Evolutionary conservation across 2,888 invertebrate species (phyloP).

Genomic region (Heliconius hortense): DNA sequence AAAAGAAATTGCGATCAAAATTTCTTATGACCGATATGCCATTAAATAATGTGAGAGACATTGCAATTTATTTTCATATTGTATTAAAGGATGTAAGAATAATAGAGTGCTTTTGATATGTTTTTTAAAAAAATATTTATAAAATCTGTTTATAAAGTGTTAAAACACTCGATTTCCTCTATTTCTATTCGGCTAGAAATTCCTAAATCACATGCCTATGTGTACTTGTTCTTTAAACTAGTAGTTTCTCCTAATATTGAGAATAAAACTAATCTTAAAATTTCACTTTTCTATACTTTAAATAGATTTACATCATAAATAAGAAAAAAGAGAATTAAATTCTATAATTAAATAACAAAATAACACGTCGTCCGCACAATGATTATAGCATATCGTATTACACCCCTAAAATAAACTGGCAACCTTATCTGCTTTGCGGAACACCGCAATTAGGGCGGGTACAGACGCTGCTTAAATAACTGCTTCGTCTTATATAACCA

Average conservation of each 20-base stretch:
- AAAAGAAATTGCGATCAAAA: conserved; percentile 15
- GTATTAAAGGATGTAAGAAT: neutral
- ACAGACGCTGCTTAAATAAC: conserved; percentile 26
- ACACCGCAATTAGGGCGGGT: conserved; percentile 31
- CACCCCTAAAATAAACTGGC: conserved; percentile 44
- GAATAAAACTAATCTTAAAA: too few relatives aligned
- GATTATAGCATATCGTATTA: conserved; percentile 41
- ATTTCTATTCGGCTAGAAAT: neutral
- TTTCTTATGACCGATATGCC: conserved; percentile 10
- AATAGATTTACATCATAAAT: neutral
- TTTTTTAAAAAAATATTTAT: too few relatives aligned
- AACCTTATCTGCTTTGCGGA: conserved; percentile 40
- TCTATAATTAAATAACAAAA: neutral
- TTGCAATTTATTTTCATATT: neutral
- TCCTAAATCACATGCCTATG: neutral
- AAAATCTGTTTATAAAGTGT: neutral
- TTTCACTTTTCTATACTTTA: neutral
- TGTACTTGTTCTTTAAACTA: too few relatives aligned
- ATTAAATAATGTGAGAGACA: neutral
- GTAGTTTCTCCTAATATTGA: too few relatives aligned
- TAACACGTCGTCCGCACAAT: conserved; percentile 13
- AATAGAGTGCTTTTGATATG: too few relatives aligned
- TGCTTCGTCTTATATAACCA: conserved; percentile 8
- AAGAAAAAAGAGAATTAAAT: neutral
- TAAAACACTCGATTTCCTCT: neutral